phyloP scores from a whole-genome alignment of 2,113 vertebrate species.

The Misgurnus mizolepis region DNA sequence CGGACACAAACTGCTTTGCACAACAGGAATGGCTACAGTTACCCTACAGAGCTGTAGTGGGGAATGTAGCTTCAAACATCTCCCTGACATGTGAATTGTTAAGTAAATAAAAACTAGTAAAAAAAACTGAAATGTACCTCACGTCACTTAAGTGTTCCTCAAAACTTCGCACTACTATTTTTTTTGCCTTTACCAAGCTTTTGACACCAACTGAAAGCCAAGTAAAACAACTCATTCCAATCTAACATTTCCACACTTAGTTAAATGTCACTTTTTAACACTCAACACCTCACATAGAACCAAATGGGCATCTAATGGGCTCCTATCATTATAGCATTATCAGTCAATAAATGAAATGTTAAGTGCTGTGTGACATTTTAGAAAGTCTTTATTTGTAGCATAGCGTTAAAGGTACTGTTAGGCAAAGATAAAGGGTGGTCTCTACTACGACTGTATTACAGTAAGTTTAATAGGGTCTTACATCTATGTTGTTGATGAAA shows the following conservation, averaged over 20 bases:
- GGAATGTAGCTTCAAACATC: no score
- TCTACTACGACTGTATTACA: constrained; percentile 32
- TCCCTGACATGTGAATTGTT: no score
- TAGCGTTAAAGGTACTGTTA: constrained; percentile 43
- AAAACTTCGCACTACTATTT: neutral
- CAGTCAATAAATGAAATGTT: constrained; percentile 53
- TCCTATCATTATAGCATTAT: constrained; percentile 56
- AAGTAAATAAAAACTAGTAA: no score
- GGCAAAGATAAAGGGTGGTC: constrained; percentile 18
- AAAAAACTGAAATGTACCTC: no score
- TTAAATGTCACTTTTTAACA: constrained; percentile 68
- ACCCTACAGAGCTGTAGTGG: no score
- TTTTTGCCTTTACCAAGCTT: neutral
- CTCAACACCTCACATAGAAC: constrained; percentile 60
- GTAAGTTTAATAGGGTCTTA: constrained; percentile 27
- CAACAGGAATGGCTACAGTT: no score
- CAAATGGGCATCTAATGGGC: constrained; percentile 62
- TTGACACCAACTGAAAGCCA: neutral
- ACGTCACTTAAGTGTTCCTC: neutral
- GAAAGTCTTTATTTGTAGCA: constrained; percentile 47
- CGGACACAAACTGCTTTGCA: no score
- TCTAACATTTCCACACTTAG: constrained; percentile 60
- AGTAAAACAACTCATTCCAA: constrained; percentile 41
- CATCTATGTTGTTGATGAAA: constrained; percentile 28
- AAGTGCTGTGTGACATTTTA: constrained; percentile 57